Percentiles rank a stretch among this genome's conserved stretches.
Conservation (phyloP, 1,140 invertebrate genomes). For the Calosoma granatense region DNA sequence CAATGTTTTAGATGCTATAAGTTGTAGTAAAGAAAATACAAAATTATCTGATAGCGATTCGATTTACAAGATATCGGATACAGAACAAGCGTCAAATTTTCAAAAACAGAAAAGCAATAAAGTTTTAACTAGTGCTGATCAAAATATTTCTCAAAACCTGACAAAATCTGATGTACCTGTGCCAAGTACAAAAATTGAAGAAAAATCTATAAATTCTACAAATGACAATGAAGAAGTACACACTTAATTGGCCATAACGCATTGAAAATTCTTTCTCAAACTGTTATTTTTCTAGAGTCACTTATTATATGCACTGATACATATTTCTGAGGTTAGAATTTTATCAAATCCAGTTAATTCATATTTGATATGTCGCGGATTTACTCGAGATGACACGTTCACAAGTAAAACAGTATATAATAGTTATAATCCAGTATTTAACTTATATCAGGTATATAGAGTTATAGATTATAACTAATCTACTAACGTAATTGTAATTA, state of each 20-base stretch:
- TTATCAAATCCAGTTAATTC: conserved; percentile 30
- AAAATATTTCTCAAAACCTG: not conserved
- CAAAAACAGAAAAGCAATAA: no score
- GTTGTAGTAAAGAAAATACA: conserved; percentile 12
- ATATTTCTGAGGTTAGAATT: conserved; percentile 38
- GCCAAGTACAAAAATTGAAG: no score
- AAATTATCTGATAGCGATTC: conserved; percentile 7
- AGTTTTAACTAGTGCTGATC: not conserved
- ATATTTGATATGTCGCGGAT: conserved; percentile 40
- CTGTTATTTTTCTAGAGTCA: conserved; percentile 30
- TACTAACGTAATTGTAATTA: not conserved
- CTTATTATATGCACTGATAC: conserved; percentile 41
- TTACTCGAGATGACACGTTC: conserved; percentile 38
- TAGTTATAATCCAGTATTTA: conserved; percentile 37
- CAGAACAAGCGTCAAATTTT: no score
- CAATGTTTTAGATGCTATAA: conserved; percentile 14
- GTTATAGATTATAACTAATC: conserved; percentile 6
- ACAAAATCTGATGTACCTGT: no score
- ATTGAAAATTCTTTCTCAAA: no score
- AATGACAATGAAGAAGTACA: conserved; percentile 7
- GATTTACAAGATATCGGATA: conserved; percentile 11
- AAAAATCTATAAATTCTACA: no score
- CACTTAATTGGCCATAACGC: no score
- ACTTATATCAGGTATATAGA: conserved; percentile 39
- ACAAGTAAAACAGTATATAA: conserved; percentile 35